Evolutionary conservation across 2,113 vertebrate species (phyloP).

Genomic region (Dromiciops gliroides): DNA sequence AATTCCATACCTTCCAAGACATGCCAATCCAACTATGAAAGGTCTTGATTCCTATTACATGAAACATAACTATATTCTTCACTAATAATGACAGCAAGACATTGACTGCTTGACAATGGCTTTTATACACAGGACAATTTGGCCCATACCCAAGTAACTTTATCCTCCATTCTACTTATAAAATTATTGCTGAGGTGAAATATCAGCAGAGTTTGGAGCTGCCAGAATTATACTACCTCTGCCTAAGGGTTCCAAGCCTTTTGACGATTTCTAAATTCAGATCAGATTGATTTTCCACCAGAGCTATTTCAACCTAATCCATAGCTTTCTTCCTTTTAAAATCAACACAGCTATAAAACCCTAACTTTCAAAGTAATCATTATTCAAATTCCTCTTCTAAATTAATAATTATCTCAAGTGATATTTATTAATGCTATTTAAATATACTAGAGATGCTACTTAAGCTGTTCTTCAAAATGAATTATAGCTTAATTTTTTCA

Average conservation of each 20-base stretch:
- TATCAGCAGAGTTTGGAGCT: neutral
- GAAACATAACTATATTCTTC: neutral
- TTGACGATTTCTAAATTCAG: neutral
- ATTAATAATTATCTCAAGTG: no score
- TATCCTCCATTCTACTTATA: neutral
- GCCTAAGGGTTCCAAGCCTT: neutral
- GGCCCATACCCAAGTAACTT: neutral
- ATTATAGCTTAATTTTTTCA: constrained; percentile 12
- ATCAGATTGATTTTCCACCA: neutral
- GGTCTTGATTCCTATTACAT: neutral
- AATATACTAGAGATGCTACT: neutral
- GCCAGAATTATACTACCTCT: neutral
- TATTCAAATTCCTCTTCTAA: constrained; percentile 31
- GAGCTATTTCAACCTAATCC: neutral
- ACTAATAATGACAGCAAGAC: neutral
- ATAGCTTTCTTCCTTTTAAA: constrained; percentile 11
- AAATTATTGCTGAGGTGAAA: neutral
- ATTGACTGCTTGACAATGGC: neutral
- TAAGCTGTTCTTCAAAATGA: neutral
- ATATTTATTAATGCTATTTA: neutral
- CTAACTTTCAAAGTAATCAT: neutral
- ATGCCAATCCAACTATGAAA: neutral
- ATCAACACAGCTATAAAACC: neutral
- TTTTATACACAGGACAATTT: neutral
- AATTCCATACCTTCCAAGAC: neutral